These are phyloP conservation scores for Tridacna gigas DNA, from an alignment of 2,888 invertebrate species.

Conservation along the genomic window DNA sequence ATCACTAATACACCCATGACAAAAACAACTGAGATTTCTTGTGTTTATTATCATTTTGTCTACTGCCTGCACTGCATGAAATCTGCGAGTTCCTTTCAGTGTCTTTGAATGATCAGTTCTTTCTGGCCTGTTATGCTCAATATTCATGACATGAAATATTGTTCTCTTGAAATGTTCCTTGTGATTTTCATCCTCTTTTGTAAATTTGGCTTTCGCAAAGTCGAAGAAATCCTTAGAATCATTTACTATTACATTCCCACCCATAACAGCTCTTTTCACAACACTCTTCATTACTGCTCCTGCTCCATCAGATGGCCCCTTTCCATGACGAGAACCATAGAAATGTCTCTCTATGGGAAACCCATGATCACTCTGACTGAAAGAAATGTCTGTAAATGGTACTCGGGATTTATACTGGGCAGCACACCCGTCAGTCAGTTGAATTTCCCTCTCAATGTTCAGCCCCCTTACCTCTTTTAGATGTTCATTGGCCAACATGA, in stretches of 20 bases:
- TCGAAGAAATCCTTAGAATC: constrained; percentile 37
- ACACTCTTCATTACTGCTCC: constrained; percentile 44
- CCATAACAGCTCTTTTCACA: constrained; percentile 43
- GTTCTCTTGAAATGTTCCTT: constrained; percentile 43
- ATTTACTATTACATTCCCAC: constrained; percentile 37
- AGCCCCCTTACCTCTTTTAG: constrained; percentile 17
- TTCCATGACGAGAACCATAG: constrained; percentile 43
- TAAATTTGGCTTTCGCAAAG: constrained; percentile 30
- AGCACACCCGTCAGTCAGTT: constrained; percentile 50
- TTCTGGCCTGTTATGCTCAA: constrained; percentile 31
- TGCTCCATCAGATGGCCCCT: constrained; percentile 58
- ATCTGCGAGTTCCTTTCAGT: constrained; percentile 37
- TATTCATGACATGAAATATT: constrained; percentile 28
- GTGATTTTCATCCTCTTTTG: constrained; percentile 32
- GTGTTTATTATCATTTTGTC: constrained; percentile 22
- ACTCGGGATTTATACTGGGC: constrained; percentile 50
- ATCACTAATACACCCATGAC: constrained; percentile 23
- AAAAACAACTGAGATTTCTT: constrained; percentile 47
- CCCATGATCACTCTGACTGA: constrained; percentile 34
- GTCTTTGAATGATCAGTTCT: constrained; percentile 28
- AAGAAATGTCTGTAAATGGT: constrained; percentile 51
- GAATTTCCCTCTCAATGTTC: constrained; percentile 43
- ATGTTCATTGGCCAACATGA: constrained; percentile 41
- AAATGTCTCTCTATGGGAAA: constrained; percentile 46
- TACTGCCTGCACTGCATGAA: constrained; percentile 33